Percentiles rank a stretch among this genome's conserved stretches.
phyloP scores from a whole-genome alignment of 2,797 vertebrate genomes.

The Erpetoichthys calabaricus region DNA sequence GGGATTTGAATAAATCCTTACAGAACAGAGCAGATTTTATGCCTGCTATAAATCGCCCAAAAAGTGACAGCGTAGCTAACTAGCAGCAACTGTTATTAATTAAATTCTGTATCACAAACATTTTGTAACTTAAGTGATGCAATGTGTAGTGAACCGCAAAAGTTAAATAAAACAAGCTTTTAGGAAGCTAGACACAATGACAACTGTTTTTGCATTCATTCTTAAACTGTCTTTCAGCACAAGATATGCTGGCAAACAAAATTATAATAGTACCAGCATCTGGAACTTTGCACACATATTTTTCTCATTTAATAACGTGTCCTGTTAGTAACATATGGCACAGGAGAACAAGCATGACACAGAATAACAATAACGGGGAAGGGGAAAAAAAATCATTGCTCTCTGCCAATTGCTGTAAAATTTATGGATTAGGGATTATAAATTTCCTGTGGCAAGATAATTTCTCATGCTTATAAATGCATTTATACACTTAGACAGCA shows the following conservation, averaged over 20 bases:
- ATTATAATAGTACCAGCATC: neutral
- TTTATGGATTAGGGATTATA: constrained; percentile 11
- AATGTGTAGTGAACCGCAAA: constrained; percentile 2
- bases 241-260: constrained; percentile 4
- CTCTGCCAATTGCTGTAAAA: constrained; percentile 9
- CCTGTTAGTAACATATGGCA: constrained; percentile 2
- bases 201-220: constrained; percentile 6
- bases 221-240: constrained; percentile 7
- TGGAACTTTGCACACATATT: constrained; percentile 13
- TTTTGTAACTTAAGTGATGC: constrained; percentile 1
- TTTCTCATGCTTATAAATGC: constrained; percentile 11
- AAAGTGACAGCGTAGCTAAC: constrained; percentile 6
- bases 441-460: constrained; percentile 11
- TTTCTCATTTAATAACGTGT: constrained; percentile 10
- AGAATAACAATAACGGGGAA: constrained; percentile 4
- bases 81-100: constrained; percentile 7
- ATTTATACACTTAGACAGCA: neutral
- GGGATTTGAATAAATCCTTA: constrained; percentile 2
- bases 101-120: constrained; percentile 1
- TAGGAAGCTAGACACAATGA: constrained; percentile 3
- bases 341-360: constrained; percentile 7
- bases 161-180: constrained; percentile 1
- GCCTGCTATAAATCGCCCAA: constrained; percentile 2
- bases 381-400: constrained; percentile 1
- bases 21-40: neutral